Conservation (phyloP, 2,113 vertebrate species). For the Oceanodroma tethys region DNA sequence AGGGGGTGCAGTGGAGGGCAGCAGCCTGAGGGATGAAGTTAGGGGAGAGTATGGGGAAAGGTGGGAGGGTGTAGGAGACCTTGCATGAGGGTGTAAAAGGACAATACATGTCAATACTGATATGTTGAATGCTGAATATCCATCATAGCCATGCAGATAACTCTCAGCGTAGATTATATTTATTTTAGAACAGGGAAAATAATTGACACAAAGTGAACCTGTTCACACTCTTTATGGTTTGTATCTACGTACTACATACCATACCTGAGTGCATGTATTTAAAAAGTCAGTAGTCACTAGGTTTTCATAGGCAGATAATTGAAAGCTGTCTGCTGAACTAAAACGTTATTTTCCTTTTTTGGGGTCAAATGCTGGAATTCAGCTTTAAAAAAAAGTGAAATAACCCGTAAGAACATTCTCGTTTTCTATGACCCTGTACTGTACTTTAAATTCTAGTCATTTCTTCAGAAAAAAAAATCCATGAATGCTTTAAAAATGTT, state of each 20-base stretch:
- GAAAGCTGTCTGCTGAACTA: neutral
- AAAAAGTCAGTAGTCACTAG: neutral
- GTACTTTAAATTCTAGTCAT: neutral
- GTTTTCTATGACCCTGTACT: neutral
- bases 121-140: neutral
- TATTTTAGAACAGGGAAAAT: neutral
- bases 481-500: neutral
- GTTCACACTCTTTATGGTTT: neutral
- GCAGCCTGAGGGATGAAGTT: neutral
- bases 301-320: neutral
- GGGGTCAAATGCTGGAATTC: neutral
- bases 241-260: neutral
- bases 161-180: neutral
- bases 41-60: neutral
- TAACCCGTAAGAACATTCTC: neutral
- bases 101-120: neutral
- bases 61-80: neutral
- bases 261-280: neutral
- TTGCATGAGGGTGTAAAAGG: neutral
- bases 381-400: neutral
- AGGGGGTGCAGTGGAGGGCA: neutral
- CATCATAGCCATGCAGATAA: neutral
- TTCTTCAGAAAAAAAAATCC: neutral
- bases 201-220: neutral
- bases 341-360: neutral